These are phyloP conservation scores for Lysiphlebus fabarum DNA, from an alignment of 1,140 invertebrate species.

Conservation along the genomic window DNA sequence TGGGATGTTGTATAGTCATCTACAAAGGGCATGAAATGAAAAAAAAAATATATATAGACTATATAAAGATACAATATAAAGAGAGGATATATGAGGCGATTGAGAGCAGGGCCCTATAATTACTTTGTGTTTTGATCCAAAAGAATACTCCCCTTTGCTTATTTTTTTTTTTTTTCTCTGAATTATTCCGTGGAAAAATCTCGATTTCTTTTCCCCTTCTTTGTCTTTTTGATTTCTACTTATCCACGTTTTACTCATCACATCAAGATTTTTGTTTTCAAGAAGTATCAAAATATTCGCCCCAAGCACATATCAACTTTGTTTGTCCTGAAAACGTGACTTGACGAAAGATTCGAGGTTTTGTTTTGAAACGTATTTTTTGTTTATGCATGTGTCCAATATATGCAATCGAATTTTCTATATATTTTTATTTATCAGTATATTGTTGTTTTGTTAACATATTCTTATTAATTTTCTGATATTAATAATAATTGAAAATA, in stretches of 20 bases:
- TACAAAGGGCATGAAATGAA: too few relatives aligned
- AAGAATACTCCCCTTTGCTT: conserved; percentile 9
- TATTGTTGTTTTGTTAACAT: conserved; percentile 26
- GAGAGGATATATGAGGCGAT: conserved; percentile 24
- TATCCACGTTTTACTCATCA: background rate
- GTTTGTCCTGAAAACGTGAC: conserved; percentile 37
- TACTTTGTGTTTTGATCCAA: conserved; percentile 38
- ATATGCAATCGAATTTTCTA: too few relatives aligned
- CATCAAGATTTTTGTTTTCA: background rate
- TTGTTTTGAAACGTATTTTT: conserved; percentile 46
- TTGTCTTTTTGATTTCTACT: conserved; percentile 1
- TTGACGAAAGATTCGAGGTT: conserved; percentile 41
- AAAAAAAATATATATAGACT: background rate
- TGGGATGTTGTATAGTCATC: conserved; percentile 29
- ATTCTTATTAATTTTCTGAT: conserved; percentile 22
- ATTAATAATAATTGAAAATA: background rate
- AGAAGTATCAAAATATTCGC: conserved; percentile 10
- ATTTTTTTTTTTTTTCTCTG: conserved; percentile 24
- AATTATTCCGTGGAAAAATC: conserved; percentile 31
- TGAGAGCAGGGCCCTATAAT: conserved; percentile 32
- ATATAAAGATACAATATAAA: background rate
- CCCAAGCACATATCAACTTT: background rate
- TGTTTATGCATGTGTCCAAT: too few relatives aligned
- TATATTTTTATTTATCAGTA: too few relatives aligned
- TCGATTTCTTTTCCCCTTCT: conserved; percentile 2